Evolutionary conservation across 2,888 invertebrate species (phyloP).

Genomic region (Yponomeuta cagnagella): DNA sequence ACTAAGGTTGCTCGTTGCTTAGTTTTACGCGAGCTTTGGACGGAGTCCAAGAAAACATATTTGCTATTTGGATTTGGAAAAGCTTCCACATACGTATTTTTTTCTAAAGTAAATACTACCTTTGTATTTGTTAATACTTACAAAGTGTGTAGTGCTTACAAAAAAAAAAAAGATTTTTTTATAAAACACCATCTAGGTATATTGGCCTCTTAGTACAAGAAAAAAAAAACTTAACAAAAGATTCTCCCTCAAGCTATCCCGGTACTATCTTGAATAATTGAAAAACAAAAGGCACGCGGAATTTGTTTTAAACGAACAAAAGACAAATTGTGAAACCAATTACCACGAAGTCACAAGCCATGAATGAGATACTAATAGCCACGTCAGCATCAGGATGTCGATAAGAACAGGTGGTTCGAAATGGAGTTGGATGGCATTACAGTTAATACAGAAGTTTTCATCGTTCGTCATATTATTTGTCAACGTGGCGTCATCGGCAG

Average conservation of each 20-base stretch:
- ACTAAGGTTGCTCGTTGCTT: not conserved
- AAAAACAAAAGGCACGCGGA: too few relatives aligned
- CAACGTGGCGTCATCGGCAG: slow-evolving; percentile 59
- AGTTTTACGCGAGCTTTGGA: not conserved
- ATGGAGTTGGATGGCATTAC: slow-evolving; percentile 47
- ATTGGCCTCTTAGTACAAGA: too few relatives aligned
- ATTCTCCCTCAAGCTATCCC: too few relatives aligned
- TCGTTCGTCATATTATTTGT: slow-evolving; percentile 69
- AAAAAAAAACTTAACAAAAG: too few relatives aligned
- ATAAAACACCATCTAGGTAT: too few relatives aligned
- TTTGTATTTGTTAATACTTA: too few relatives aligned
- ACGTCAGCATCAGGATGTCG: not conserved
- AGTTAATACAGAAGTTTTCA: slow-evolving; percentile 27
- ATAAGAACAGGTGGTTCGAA: slow-evolving; percentile 18
- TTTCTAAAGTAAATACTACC: too few relatives aligned
- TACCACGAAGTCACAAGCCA: not conserved
- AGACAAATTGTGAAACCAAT: too few relatives aligned
- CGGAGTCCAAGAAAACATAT: not conserved
- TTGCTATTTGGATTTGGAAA: not conserved
- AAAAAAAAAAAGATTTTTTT: too few relatives aligned
- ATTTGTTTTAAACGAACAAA: too few relatives aligned
- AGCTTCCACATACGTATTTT: not conserved
- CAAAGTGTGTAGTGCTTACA: too few relatives aligned
- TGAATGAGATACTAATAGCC: not conserved
- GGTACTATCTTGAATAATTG: too few relatives aligned